Evolutionary conservation across 2,888 invertebrate species (phyloP), one percentile per base, ranked within the genome.

Genomic region (Oscheius sp.): DNA sequence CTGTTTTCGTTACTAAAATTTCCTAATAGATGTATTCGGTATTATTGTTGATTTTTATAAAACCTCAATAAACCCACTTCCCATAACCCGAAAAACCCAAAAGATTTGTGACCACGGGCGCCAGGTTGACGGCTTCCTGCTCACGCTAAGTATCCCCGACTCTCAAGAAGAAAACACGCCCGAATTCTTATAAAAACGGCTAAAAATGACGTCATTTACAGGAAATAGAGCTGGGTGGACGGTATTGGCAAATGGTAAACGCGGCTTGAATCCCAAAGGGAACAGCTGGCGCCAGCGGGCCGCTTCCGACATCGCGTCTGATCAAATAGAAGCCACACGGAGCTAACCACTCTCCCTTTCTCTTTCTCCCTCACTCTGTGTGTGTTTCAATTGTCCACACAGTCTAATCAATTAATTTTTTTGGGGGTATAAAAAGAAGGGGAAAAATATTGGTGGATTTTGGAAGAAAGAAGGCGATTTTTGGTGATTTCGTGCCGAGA

Each of bases 271-370:
- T 6, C 21, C 18, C 7, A 7, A 29, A 29, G 61, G 61, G 43
- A 43, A 61, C 61, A 41, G 61, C 43, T 61, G 61, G 43, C 7
- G 18, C 43, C 41, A 16, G 52, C 52, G 23, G 46, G 64, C 52
- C 52, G 64, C 66, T 66, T 66, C 66, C 66, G 52, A 29, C 66
- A 66, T 52, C 52, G 21, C 66, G 66, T 66, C 66, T 66, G 66
- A 66, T 66, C 66, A 66, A 66, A 66, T 35, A 66, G 58, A 56
- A 16, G 49, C 58, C n/a, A 45, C 45, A 46, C 49, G 66, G 29
- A 25, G 16, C 3, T 9, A 35, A 35, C 35, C 35, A 35, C 35
- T 35, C 35, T 3, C 35, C 9, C 35, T 35, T 35, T 35, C 35
- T 35, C 35, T 35, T 35, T 9, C 9, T 9, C 35, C 13, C 49